These are phyloP conservation scores for Numida meleagris DNA, from an alignment of 2,113 vertebrate species.

Conservation along the genomic window DNA sequence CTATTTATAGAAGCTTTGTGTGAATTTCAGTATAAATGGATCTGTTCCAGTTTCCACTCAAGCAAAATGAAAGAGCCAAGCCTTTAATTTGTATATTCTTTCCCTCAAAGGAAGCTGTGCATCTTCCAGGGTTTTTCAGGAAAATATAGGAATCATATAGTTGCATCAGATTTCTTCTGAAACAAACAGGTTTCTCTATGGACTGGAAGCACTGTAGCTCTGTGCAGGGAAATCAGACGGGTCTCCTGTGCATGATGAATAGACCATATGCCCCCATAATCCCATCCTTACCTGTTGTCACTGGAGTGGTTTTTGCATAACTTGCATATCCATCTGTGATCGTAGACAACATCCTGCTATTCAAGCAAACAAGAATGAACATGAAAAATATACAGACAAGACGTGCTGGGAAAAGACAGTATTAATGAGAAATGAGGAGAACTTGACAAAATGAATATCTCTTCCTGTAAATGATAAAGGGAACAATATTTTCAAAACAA, in stretches of 20 bases:
- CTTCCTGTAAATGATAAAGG: slow-evolving; percentile 1
- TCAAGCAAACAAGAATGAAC: not conserved
- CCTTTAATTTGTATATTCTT: not conserved
- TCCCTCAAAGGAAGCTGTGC: not conserved
- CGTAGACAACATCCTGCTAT: not conserved
- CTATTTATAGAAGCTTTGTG: not conserved
- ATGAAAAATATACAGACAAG: not conserved
- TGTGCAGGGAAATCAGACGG: not conserved
- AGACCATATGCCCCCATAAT: not conserved
- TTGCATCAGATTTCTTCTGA: not conserved
- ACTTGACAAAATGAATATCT: slow-evolving; percentile 17
- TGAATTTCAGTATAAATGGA: not conserved
- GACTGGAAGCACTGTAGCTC: not conserved
- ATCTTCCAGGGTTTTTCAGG: not conserved
- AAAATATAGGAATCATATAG: not conserved
- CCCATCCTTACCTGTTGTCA: not conserved
- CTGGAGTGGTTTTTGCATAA: not conserved
- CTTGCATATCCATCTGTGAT: not conserved
- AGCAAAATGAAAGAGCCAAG: not conserved
- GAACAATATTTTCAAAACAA: not conserved
- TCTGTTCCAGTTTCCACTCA: not conserved
- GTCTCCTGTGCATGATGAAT: not conserved
- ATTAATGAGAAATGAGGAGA: not conserved
- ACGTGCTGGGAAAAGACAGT: not conserved
- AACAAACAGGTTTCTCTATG: not conserved